Evolutionary conservation across 2,888 invertebrate genomes (phyloP), one percentile per base, ranked within the genome.

Genomic region (Drosophila sordidapex): DNA sequence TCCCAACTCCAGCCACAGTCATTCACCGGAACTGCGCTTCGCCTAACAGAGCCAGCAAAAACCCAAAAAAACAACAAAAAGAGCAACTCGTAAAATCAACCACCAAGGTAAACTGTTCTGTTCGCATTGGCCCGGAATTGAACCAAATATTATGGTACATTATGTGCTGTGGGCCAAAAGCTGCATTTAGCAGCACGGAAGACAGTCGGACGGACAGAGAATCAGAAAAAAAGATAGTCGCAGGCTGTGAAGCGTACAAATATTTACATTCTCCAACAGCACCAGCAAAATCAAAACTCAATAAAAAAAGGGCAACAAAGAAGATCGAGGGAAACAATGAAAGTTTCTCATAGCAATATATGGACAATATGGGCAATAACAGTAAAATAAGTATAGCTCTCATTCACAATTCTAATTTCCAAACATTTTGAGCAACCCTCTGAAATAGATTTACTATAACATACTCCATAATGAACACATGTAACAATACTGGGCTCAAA

Each of bases 11-110:
- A 21, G 40, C 35, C 15, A 53, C 21, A 27, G n/a, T 35, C 54
- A 27, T 54, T 51, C 70, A 86, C 87, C 90, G 85, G 85, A 86
- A 86, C 83, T 86, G 66, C 90, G 90, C 81, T 73, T 81, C 81
- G 89, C 4, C 81, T 79, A 38, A 29, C 87, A 89, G 51, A 54
- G 49, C 15, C 21, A 25, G 21, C 46, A 15, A 46, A 46, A 15
- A 4, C 1, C 5, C 1, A 18, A n/a, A 38, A 2, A 5, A 43
- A 11, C 0, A 27, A 7, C 21, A 21, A 43, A 21, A 13, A n/a
- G n/a, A 60, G 40, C 38, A 64, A 61, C 46, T 59, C 46, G 15
- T 15, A 74, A 58, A 82, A 72, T 77, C 76, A 70, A 74, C 64
- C 61, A 35, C 18, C 60, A 36, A 35, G 54, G 52, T 48, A 63